A percentile compares a stretch with the other conserved stretches of the same genome.
phyloP scores from a whole-genome alignment of 1,140 invertebrate species.

The Drosophila melanica region DNA sequence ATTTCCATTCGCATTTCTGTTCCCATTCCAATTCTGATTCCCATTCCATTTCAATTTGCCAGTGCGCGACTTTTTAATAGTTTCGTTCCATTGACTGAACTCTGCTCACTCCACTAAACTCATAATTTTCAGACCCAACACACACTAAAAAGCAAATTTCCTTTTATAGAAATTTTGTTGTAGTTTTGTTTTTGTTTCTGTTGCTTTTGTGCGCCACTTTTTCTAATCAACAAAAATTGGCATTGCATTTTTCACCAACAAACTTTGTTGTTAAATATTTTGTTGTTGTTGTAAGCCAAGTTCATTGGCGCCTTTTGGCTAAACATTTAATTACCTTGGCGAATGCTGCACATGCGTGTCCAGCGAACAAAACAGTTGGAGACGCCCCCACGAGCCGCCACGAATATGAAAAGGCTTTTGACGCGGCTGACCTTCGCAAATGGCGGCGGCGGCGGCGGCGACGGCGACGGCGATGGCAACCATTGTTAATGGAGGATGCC shows the following conservation, averaged over 20 bases:
- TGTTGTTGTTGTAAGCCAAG: conserved; percentile 19
- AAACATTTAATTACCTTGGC: conserved; percentile 59
- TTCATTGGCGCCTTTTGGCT: conserved; percentile 62
- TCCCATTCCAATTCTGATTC: conserved; percentile 10
- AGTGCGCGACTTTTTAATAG: conserved; percentile 30
- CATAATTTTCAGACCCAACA: conserved; percentile 28
- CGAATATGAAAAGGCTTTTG: conserved; percentile 66
- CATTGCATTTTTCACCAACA: conserved; percentile 26
- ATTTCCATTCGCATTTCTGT: neutral
- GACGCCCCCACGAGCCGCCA: conserved; percentile 22
- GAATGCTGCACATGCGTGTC: conserved; percentile 45
- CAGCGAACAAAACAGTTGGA: neutral
- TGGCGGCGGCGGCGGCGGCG: neutral
- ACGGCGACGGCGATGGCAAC: neutral
- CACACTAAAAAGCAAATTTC: conserved; percentile 67
- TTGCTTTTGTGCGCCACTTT: conserved; percentile 18
- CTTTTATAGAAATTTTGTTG: conserved; percentile 55
- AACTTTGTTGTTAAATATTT: neutral
- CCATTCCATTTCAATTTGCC: conserved; percentile 44
- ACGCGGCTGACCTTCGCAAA: conserved; percentile 63
- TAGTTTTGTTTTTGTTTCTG: neutral
- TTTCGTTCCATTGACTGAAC: conserved; percentile 67
- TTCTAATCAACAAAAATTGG: conserved; percentile 29
- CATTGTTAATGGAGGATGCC: neutral
- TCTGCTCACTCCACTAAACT: conserved; percentile 11